These are phyloP conservation scores for Drosophila asahinai DNA, from an alignment of 1,140 invertebrate genomes.

Conservation along the genomic window DNA sequence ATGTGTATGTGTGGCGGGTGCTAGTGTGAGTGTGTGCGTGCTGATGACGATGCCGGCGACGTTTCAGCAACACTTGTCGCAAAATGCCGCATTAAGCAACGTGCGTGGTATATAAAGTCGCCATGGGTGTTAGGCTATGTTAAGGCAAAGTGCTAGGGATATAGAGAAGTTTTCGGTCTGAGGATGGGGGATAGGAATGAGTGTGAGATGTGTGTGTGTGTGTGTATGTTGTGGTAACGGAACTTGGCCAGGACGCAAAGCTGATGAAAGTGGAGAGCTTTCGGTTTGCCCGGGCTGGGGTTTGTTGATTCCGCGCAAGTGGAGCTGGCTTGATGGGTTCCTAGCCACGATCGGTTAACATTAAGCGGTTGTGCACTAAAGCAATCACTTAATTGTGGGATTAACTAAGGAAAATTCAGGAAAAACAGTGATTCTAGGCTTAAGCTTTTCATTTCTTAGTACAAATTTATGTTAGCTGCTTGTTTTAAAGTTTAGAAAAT, in stretches of 20 bases:
- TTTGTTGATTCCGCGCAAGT: constrained; percentile 17
- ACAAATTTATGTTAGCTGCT: too few relatives aligned
- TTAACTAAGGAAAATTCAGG: constrained; percentile 1
- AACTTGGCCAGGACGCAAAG: constrained; percentile 48
- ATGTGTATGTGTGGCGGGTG: constrained; percentile 13
- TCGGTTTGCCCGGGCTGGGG: constrained; percentile 21
- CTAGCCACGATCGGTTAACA: constrained; percentile 45
- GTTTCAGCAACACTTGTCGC: constrained; percentile 80
- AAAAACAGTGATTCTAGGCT: too few relatives aligned
- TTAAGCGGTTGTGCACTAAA: constrained; percentile 19
- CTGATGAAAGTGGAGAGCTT: constrained; percentile 33
- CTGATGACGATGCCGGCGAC: constrained; percentile 74
- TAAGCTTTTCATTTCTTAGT: not conserved
- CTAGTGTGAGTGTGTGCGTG: constrained; percentile 44
- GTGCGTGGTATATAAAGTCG: constrained; percentile 79
- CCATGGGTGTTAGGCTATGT: constrained; percentile 55
- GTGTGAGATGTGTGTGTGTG: not conserved
- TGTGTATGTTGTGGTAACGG: constrained; percentile 15
- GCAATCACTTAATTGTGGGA: constrained; percentile 1
- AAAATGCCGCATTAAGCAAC: constrained; percentile 82
- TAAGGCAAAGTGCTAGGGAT: constrained; percentile 36
- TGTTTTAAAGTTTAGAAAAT: too few relatives aligned
- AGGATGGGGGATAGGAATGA: not conserved
- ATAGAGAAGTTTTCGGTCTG: constrained; percentile 3
- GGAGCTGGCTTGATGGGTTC: constrained; percentile 24